These are phyloP conservation scores for Lochmaea capreae DNA, from an alignment of 2,888 invertebrate species.

Conservation along the genomic window DNA sequence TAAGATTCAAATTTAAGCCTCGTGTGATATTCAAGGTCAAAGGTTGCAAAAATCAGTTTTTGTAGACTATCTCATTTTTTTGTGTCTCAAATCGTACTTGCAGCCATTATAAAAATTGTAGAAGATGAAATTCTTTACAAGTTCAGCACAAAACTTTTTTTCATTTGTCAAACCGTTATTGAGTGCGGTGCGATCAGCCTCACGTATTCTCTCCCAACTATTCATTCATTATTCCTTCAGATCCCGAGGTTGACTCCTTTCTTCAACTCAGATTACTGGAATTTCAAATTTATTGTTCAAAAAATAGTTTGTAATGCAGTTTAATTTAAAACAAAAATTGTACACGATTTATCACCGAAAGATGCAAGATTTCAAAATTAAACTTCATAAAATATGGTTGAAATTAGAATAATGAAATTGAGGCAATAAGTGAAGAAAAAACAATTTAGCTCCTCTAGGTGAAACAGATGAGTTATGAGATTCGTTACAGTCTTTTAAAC, in stretches of 20 bases:
- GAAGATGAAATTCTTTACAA: too few species aligned
- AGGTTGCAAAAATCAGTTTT: too few species aligned
- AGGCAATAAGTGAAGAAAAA: background rate
- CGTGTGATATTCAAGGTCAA: too few species aligned
- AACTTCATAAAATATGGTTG: background rate
- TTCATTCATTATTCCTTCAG: too few species aligned
- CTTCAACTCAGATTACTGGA: background rate
- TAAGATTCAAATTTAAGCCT: background rate
- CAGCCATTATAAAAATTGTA: too few species aligned
- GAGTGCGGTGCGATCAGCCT: too few species aligned
- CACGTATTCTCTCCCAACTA: too few species aligned
- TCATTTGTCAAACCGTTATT: too few species aligned
- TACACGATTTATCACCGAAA: background rate
- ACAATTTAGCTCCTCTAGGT: background rate
- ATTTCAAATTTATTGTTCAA: background rate
- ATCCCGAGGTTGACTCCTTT: too few species aligned
- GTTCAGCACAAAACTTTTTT: too few species aligned
- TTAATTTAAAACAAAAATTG: background rate
- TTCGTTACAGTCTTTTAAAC: background rate
- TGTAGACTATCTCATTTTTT: too few species aligned
- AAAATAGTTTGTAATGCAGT: background rate
- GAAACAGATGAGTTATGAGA: background rate
- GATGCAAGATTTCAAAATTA: background rate
- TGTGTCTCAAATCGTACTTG: too few species aligned
- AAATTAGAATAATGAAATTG: background rate